Evolutionary conservation across 64 coral and sea anemone genomes (phyloP), one percentile per base, ranked within the genome.

Genomic region (Pocillopora verrucosa): DNA sequence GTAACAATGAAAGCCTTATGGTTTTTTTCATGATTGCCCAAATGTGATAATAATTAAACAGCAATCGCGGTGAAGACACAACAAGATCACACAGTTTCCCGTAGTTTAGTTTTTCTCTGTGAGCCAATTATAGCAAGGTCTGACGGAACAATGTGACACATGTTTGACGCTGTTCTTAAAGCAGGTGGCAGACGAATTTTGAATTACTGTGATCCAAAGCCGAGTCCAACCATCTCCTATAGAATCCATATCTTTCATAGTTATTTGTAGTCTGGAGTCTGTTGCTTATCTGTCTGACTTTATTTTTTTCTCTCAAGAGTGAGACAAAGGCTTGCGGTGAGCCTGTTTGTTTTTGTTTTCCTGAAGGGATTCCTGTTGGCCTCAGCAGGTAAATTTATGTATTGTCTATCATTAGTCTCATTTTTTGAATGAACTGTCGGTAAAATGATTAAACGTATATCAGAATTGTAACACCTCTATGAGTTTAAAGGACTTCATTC

Each of bases 311-410:
- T 67, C 45, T 45, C 58, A 36, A 84, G 80, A 84, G 80, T 63
- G 34, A 36, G 51, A 84, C 35, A 56, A 0, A 84, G 13, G 34
- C 11, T 84, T 51, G 80, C 69, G 80, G 61, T 65, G 12, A 64
- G 16, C 60, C 63, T 84, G 80, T 22, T 84, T 1, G 80, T 56
- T 10, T n/a, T 84, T 69, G 34, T 84, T 16, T 65, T 67, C 16
- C 34, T 16, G 80, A 38, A 84, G 20, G 60, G 34, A 45, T 22
- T 36, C 62, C 6, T 68, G 19, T 24, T 63, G 51, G 19, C 24
- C 19, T 51, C 36, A 84, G 34, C 80, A 70, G 80, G 80, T 84
- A 84, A 64, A 84, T 70, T 70, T n/a, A 68, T 17, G 17, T 22
- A 11, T 68, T 68, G 65, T 68, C 3, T 68, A 22, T 68, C 65